Base-by-base conservation (phyloP, 2,888 invertebrate genomes). In the Tolmerus cingulatus region DNA sequence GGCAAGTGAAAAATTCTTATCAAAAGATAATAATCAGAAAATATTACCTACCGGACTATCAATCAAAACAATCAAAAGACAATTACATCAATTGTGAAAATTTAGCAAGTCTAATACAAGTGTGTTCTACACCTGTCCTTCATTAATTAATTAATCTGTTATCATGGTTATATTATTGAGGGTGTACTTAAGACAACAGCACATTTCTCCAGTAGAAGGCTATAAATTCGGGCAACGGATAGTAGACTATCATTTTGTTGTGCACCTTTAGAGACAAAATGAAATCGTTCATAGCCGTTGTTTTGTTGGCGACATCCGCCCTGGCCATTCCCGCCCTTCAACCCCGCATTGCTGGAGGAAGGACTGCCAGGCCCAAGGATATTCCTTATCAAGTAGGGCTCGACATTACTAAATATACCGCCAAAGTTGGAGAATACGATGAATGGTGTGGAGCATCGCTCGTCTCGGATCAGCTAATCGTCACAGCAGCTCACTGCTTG, bases 401-500 rank as follows among this genome's bases (percentile, higher is more conserved):
- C 9, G 86, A 74, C 7, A 74, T 86, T 23, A 14, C 46, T 2
- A 86, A 86, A 19, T 76, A 46, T 16, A 51, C 51, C 23, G 51
- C 51, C 27, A 27, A 1, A 51, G 27, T 51, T 34, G 81, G 81
- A 5, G 81, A 81, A 81, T 81, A 46, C 27, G 81, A 81, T 7
- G 81, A 81, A 81, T 86, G 86, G 86, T 86, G 86, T 27, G 86
- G 86, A 30, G 86, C 46, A 9, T 86, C 86, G 16, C 43, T 86
- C 9, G 74, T 86, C 8, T 86, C 86, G 8, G 76, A 86, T 76
- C 74, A 74, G 37, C 57, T 86, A 46, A 46, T 86, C 27, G 30
- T 86, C n/a, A 86, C 86, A 30, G 86, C 86, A 14, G 86, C 30
- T 3, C 86, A 86, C 55, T 86, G 86, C 57, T 19, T 86, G 30